These are phyloP conservation scores for Tetragonula clypearis DNA, from an alignment of 1,140 invertebrate genomes.

Conservation along the genomic window DNA sequence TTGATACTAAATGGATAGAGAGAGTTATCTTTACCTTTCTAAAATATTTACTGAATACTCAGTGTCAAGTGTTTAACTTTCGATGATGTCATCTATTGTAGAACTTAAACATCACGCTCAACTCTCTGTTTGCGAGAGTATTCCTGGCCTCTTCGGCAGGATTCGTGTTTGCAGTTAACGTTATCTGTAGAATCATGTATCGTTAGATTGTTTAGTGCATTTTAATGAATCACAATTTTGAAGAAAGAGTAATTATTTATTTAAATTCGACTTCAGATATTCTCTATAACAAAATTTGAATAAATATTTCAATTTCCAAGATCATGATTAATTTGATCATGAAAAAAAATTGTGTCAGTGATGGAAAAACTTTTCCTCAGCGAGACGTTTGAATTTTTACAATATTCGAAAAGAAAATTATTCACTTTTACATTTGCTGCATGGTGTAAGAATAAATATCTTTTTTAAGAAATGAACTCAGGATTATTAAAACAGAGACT, in stretches of 20 bases:
- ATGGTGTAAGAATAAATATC: no score
- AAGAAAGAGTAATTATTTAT: background rate
- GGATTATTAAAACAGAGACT: no score
- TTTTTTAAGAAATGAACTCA: no score
- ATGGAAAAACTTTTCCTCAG: no score
- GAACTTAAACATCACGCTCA: slow-evolving; percentile 1
- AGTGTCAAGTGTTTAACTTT: background rate
- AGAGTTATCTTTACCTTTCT: background rate
- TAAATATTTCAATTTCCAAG: no score
- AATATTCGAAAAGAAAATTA: no score
- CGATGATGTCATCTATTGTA: background rate
- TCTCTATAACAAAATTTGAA: background rate
- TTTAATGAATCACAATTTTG: background rate
- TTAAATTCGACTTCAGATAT: background rate
- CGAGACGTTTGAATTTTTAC: no score
- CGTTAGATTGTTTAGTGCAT: background rate
- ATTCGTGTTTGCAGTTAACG: background rate
- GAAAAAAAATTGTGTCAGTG: no score
- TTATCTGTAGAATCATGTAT: background rate
- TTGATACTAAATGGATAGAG: background rate
- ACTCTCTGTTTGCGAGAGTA: background rate
- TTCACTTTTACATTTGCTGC: no score
- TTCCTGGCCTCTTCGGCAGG: background rate
- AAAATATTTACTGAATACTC: background rate
- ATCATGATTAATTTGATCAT: no score